Percentiles rank a stretch among this genome's conserved stretches.
phyloP scores from a whole-genome alignment of 1,140 invertebrate genomes.

The Heliothis subflexa region DNA sequence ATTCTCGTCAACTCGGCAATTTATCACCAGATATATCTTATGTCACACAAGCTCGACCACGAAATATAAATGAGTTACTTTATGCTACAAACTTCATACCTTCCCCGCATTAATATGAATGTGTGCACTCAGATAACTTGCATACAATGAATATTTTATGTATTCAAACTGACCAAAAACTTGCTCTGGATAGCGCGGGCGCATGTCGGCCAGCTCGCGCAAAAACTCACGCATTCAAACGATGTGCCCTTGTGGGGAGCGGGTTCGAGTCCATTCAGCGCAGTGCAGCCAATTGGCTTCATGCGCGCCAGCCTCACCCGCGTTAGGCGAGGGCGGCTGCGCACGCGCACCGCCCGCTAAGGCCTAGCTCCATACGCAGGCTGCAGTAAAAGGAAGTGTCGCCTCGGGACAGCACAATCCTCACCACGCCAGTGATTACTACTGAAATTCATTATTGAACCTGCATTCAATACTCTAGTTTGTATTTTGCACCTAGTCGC shows the following conservation, averaged over 20 bases:
- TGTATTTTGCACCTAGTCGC: background rate
- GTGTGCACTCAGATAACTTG: slow-evolving; percentile 42
- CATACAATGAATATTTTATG: slow-evolving; percentile 75
- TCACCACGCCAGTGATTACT: background rate
- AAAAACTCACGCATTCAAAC: slow-evolving; percentile 74
- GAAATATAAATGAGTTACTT: slow-evolving; percentile 48
- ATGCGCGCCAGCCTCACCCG: slow-evolving; percentile 11
- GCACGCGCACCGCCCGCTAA: slow-evolving; percentile 2
- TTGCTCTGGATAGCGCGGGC: slow-evolving; percentile 58
- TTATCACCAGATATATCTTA: slow-evolving; percentile 17
- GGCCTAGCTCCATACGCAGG: background rate
- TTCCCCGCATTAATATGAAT: slow-evolving; percentile 38
- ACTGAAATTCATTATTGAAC: too few relatives aligned
- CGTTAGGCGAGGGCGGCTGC: background rate
- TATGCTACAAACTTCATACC: slow-evolving; percentile 41
- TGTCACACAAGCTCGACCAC: slow-evolving; percentile 9
- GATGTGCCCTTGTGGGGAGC: slow-evolving; percentile 55
- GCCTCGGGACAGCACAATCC: background rate
- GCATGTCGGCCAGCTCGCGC: slow-evolving; percentile 65
- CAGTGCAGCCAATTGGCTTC: slow-evolving; percentile 20
- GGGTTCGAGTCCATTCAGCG: slow-evolving; percentile 26
- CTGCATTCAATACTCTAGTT: too few relatives aligned
- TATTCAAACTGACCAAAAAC: slow-evolving; percentile 76
- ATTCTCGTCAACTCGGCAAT: background rate
- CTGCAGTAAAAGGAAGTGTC: background rate